Evolutionary conservation across 2,888 invertebrate species (phyloP).

Genomic region (Rotaria socialis): DNA sequence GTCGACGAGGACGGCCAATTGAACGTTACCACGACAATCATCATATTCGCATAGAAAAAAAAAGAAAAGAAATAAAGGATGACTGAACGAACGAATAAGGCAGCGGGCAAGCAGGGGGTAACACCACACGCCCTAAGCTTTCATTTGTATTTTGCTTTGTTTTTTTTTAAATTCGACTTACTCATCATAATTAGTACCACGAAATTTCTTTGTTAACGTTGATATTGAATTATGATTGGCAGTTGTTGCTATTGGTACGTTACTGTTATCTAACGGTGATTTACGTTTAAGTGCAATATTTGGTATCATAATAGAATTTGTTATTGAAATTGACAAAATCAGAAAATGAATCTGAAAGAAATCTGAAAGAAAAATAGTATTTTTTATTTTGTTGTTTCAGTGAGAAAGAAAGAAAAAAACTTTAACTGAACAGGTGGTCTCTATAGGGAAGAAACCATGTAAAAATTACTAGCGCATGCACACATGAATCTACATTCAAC

Average conservation of each 20-base stretch:
- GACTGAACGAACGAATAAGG: conserved; percentile 26
- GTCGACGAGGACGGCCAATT: conserved; percentile 7
- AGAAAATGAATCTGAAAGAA: not conserved
- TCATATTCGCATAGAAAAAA: conserved; percentile 26
- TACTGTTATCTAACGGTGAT: conserved; percentile 6
- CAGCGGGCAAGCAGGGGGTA: not conserved
- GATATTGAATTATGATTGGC: not conserved
- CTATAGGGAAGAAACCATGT: not conserved
- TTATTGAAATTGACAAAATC: not conserved
- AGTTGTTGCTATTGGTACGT: not conserved
- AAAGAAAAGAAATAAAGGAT: conserved; percentile 1
- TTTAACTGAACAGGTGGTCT: not conserved
- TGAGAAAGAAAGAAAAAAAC: not conserved
- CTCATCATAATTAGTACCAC: not conserved
- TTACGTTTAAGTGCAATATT: not conserved
- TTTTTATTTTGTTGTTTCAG: not conserved
- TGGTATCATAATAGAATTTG: not conserved
- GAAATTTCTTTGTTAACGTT: not conserved
- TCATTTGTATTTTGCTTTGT: not conserved
- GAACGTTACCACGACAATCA: conserved; percentile 32
- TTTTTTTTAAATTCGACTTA: not conserved
- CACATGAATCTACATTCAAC: not conserved
- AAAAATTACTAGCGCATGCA: not conserved
- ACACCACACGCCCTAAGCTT: not conserved
- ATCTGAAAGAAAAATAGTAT: not conserved